These are phyloP conservation scores for Mohoua ochrocephala DNA, from an alignment of 2,113 vertebrate genomes.

Conservation along the genomic window DNA sequence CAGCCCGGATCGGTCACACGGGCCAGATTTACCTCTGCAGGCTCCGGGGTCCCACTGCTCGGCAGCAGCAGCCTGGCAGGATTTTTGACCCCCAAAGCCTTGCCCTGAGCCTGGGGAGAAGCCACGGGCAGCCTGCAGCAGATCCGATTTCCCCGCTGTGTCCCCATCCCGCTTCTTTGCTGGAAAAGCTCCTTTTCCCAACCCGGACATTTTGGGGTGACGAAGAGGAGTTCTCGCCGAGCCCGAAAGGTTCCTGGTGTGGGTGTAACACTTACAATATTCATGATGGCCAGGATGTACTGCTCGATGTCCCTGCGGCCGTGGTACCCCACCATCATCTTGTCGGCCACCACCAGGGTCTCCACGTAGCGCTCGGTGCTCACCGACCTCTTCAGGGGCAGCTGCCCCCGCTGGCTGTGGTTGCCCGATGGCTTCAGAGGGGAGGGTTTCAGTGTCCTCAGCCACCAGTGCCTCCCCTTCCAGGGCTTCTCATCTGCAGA, in stretches of 20 bases:
- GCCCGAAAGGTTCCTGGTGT: background rate
- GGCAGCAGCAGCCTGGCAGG: background rate
- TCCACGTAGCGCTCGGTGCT: slow-evolving; percentile 95
- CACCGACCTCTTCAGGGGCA: slow-evolving; percentile 92
- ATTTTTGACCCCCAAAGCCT: background rate
- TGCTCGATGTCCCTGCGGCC: slow-evolving; percentile 96
- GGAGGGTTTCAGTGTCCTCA: slow-evolving; percentile 84
- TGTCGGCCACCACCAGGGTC: slow-evolving; percentile 96
- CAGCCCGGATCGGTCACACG: background rate
- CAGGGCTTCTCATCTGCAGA: slow-evolving; percentile 88
- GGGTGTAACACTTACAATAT: slow-evolving; percentile 96
- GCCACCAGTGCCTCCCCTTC: slow-evolving; percentile 90
- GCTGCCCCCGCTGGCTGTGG: slow-evolving; percentile 84
- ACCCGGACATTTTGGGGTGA: fast-evolving
- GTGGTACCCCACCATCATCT: slow-evolving; percentile 99
- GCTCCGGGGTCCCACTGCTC: background rate
- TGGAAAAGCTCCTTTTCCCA: background rate
- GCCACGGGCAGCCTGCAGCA: too few relatives aligned
- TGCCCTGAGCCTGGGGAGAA: background rate
- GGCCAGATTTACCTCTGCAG: background rate
- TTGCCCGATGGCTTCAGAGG: slow-evolving; percentile 73
- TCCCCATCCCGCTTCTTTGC: background rate
- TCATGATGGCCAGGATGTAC: slow-evolving; percentile 98
- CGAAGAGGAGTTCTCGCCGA: fast-evolving
- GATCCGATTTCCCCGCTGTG: fast-evolving